Base-by-base conservation (phyloP, 2,888 invertebrate species). In the Sphaerophoria rueppellii region DNA sequence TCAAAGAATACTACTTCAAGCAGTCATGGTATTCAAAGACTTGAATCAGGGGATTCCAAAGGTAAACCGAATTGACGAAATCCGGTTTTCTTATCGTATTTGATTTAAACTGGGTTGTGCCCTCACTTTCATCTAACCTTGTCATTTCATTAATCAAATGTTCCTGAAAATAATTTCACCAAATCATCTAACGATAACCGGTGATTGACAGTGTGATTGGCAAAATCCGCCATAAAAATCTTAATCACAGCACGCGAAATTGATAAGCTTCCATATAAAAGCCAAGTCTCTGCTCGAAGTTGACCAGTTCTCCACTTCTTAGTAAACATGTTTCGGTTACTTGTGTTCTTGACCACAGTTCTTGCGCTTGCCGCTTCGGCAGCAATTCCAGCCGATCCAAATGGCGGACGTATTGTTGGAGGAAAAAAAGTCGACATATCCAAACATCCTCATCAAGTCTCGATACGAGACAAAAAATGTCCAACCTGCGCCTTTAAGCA, bases 331-430 rank as follows among this genome's bases (percentile, higher is more conserved):
- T 73, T 70, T 4, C 73, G 82, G 3, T 58, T 74, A 32, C 16
- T 67, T 24, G 69, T 82, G 50, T 34, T 70, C 12, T 54, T 74
- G 6, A 46, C 11, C 89, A 88, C 11, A 63, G 40, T 73, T 89
- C 90, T 60, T 89, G 88, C 4, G 88, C 88, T 1, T 63, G 80
- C 67, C 57, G 88, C 7, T 65, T 77, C 82, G n/a, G 72, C 76
- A 16, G 60, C 73, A 3, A 7, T 70, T 7, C 34, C 61, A 0
- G 14, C 54, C 11, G 16, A 52, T 9, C 2, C 1, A 0, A 43
- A 6, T 48, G 43, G 6, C 14, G 87, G 83, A 1, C 91, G 91
- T 54, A 90, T 90, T 76, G 89, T 91, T 12, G 91, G 89, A 6
- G 90, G 90, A 65, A 61, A 65, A n/a, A 87, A 37, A 6, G 87